Conservation (phyloP, 2,113 vertebrate genomes). For the Mus spicilegus region DNA sequence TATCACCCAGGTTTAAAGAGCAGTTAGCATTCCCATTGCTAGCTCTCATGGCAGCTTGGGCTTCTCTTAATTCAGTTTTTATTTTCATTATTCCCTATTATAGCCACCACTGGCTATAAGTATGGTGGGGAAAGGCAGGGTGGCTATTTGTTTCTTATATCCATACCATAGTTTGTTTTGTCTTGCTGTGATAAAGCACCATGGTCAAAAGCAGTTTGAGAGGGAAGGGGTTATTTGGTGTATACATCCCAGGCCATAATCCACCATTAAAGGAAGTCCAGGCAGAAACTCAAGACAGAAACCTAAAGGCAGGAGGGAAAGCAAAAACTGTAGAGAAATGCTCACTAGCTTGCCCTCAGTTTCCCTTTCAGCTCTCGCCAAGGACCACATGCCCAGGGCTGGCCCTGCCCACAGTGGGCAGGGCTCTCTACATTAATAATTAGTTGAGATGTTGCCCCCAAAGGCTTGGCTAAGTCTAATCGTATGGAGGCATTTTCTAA, state of each 20-base stretch:
- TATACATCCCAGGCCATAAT: background rate
- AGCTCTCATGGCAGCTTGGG: background rate
- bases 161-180: background rate
- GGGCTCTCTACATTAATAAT: background rate
- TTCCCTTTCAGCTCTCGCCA: background rate
- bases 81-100: background rate
- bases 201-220: background rate
- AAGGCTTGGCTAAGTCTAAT: background rate
- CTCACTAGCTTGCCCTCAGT: no score
- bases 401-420: background rate
- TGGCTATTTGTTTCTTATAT: background rate
- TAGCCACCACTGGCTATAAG: background rate
- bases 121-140: background rate
- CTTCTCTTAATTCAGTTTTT: slow-evolving; percentile 10
- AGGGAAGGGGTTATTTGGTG: background rate
- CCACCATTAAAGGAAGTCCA: background rate
- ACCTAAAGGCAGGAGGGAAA: background rate
- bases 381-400: background rate
- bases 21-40: background rate
- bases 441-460: background rate
- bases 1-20: background rate
- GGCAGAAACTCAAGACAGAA: background rate
- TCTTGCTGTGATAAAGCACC: background rate
- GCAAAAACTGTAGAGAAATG: background rate
- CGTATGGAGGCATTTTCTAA: background rate